These are phyloP conservation scores for Euplagia quadripunctaria DNA, from an alignment of 2,888 invertebrate species.

Conservation along the genomic window DNA sequence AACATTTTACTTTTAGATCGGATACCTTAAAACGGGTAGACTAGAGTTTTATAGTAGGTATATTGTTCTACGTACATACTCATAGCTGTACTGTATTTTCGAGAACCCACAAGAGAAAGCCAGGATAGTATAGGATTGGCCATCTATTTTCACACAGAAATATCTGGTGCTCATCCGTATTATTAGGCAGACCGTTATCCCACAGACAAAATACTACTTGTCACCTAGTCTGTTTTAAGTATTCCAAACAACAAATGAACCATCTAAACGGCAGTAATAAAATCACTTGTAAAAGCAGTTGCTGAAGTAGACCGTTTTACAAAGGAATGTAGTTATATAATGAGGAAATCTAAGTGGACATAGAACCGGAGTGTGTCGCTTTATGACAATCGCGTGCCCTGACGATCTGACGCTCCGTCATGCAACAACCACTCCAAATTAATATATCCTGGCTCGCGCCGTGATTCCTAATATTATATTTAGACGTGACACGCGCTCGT, in stretches of 20 bases:
- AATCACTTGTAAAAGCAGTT: neutral
- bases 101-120: no score
- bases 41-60: no score
- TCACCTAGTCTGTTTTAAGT: neutral
- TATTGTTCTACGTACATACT: no score
- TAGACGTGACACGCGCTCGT: slow-evolving; percentile 87
- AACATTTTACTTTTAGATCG: no score
- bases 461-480: slow-evolving; percentile 88
- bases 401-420: slow-evolving; percentile 72
- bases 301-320: slow-evolving; percentile 41
- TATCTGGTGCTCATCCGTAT: no score
- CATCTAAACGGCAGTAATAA: neutral
- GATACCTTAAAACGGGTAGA: no score
- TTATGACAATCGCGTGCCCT: slow-evolving; percentile 60
- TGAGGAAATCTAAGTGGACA: slow-evolving; percentile 50
- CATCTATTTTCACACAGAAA: no score
- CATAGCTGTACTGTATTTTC: no score
- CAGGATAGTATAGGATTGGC: no score
- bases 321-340: slow-evolving; percentile 48
- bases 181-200: neutral
- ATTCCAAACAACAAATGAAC: neutral
- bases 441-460: slow-evolving; percentile 88
- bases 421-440: slow-evolving; percentile 83
- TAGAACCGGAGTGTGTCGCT: slow-evolving; percentile 46
- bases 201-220: neutral